Evolutionary conservation across 2,113 vertebrate genomes (phyloP), one percentile per base, ranked within the genome.

Genomic region (Arvicanthis niloticus): DNA sequence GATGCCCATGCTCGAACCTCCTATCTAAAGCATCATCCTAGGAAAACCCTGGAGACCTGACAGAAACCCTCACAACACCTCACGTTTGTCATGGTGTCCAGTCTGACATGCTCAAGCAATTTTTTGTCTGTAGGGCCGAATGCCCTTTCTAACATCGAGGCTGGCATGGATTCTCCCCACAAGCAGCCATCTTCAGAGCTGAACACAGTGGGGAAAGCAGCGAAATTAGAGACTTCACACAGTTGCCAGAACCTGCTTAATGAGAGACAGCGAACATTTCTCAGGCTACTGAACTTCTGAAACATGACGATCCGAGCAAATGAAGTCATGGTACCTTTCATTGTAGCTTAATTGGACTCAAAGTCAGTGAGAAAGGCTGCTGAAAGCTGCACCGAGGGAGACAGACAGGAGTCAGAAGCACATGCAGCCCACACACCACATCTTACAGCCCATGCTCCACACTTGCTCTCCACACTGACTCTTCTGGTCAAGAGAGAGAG

Each of bases 301-400:
- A 97, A 97, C 86, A 96, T 93, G 90, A 70, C 96, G 90, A 96
- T 98, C 97, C 95, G 48, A 91, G 76, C 21, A 85, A 91, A 94
- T 94, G 95, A 97, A 97, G 90, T 94, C 17, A 22, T 89, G 88
- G 80, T 94, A 85, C 91, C 97, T 97, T 0, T 87, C 97, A 85
- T 95, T 29, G 0, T 93, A 91, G 87, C 95, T 97, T 98, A 98
- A 98, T 98, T 98, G 98, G 98, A 97, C 97, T 98, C 98, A 97
- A 96, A 60, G 90, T 97, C 95, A 78, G 94, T 97, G 95, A 90
- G 65, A 93, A 90, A 86, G 96, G 58, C 45, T 0, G 94, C 97
- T 94, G 96, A 97, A 96, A 95, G 96, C 88, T 65, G 42, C 53
- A 1, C 67, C 12, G 67, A 77, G 42, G 29, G 97, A 98, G 97